These are phyloP conservation scores for Bombus huntii DNA, from an alignment of 1,140 invertebrate genomes.

Conservation along the genomic window DNA sequence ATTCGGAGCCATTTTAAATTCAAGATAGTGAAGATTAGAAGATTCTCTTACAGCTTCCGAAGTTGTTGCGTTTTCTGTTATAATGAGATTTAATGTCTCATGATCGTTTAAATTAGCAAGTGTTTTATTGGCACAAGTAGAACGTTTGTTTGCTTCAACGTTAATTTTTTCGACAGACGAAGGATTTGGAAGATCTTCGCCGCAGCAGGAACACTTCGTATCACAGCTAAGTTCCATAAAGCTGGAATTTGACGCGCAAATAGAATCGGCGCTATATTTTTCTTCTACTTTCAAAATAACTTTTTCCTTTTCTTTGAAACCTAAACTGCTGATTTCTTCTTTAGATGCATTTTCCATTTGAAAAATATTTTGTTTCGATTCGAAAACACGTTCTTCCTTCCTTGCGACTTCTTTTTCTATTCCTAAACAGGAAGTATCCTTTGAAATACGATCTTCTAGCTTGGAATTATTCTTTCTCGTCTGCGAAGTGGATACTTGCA, in stretches of 20 bases:
- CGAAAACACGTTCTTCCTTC: background rate
- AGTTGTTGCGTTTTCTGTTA: background rate
- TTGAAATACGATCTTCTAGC: background rate
- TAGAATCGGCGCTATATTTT: background rate
- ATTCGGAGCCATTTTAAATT: too few species aligned
- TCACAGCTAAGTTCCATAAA: background rate
- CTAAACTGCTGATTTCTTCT: background rate
- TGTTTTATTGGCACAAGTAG: too few species aligned
- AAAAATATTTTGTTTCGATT: background rate
- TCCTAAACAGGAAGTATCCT: background rate
- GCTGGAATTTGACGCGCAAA: background rate
- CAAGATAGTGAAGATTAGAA: background rate
- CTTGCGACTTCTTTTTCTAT: too few species aligned
- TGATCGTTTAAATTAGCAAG: background rate
- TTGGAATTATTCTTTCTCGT: background rate
- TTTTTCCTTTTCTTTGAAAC: background rate
- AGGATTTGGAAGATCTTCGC: background rate
- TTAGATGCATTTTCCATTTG: background rate
- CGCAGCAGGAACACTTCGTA: constrained; percentile 8
- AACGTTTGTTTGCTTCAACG: background rate
- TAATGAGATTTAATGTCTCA: background rate
- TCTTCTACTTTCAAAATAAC: background rate
- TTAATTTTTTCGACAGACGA: background rate
- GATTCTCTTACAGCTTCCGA: too few species aligned
- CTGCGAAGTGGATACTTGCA: too few species aligned